Percentiles rank a stretch among this genome's conserved stretches.
Evolutionary conservation across 2,888 invertebrate species (phyloP).

Genomic region (Chrysodeixis includens): DNA sequence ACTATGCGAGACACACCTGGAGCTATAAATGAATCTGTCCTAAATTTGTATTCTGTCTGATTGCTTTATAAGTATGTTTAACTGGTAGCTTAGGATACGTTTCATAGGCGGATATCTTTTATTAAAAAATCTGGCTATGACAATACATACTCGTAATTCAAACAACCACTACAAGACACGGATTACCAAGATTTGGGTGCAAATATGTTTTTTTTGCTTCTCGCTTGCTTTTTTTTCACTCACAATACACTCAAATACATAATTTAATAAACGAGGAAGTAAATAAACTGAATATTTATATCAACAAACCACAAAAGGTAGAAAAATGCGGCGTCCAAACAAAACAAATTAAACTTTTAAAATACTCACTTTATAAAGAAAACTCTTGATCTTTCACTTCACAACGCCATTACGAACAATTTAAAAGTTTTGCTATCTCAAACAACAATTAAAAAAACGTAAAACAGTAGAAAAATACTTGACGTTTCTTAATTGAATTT

Average conservation of each 20-base stretch:
- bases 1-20: neutral
- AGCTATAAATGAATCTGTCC: neutral
- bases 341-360: conserved; percentile 44
- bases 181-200: too few relatives aligned
- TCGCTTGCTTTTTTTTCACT: too few relatives aligned
- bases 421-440: conserved; percentile 17
- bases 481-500: conserved; percentile 55
- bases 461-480: conserved; percentile 50
- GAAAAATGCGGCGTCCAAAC: conserved; percentile 13
- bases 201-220: too few relatives aligned
- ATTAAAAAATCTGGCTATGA: too few relatives aligned
- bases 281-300: too few relatives aligned
- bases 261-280: too few relatives aligned
- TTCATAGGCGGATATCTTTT: too few relatives aligned
- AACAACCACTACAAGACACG: too few relatives aligned
- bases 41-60: neutral
- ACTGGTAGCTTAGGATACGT: too few relatives aligned
- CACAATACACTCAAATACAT: too few relatives aligned
- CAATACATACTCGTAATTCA: too few relatives aligned
- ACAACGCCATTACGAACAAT: conserved; percentile 45
- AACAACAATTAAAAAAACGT: conserved; percentile 55
- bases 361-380: conserved; percentile 32
- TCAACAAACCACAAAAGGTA: conserved; percentile 2
- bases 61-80: too few relatives aligned
- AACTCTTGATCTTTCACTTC: conserved; percentile 31